A percentile compares a stretch with the other conserved stretches of the same genome.
These are phyloP conservation scores for Neopipo cinnamomea DNA, from an alignment of 2,113 vertebrate genomes.

Conservation along the genomic window DNA sequence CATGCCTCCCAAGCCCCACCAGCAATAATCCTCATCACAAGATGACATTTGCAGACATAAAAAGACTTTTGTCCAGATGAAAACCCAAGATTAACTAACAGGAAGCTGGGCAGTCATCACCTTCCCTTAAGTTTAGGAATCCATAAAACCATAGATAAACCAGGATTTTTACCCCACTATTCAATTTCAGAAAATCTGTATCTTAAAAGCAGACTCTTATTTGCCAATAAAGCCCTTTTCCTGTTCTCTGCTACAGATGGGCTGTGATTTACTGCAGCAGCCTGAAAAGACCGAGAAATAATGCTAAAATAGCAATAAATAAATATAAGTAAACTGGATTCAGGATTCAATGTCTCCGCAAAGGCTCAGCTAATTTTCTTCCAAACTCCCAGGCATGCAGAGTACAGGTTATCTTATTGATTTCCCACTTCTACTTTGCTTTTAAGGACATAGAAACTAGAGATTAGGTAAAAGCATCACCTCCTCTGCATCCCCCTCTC, in stretches of 20 bases:
- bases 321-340: not conserved
- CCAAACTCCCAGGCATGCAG: not conserved
- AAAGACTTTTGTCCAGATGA: not conserved
- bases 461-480: slow-evolving; percentile 51
- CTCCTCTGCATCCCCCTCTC: slow-evolving; percentile 78
- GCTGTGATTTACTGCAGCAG: not conserved
- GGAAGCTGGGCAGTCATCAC: not conserved
- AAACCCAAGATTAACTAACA: not conserved
- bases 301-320: not conserved
- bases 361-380: not conserved
- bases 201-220: not conserved
- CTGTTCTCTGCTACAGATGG: not conserved
- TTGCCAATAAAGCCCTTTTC: not conserved
- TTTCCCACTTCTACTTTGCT: not conserved
- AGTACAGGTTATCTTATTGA: not conserved
- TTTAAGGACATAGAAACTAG: not conserved
- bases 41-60: not conserved
- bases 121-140: not conserved
- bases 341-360: not conserved
- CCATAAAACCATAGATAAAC: not conserved
- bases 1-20: not conserved
- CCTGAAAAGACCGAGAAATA: not conserved
- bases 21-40: slow-evolving; percentile 12
- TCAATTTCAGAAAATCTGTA: not conserved
- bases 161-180: not conserved